phyloP scores from a whole-genome alignment of 2,888 invertebrate species.

The Hypsopygia costalis region DNA sequence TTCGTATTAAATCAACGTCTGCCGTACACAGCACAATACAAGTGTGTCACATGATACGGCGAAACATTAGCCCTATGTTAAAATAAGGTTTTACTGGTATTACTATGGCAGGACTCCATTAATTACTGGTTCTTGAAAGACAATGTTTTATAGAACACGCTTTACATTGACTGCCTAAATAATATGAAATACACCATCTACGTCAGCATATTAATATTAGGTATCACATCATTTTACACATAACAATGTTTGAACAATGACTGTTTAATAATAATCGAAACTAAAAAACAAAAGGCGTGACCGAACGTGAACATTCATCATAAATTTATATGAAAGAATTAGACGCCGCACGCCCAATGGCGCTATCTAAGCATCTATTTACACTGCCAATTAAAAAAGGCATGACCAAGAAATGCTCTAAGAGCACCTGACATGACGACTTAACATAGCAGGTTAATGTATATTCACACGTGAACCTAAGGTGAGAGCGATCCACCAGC shows the following conservation, averaged over 20 bases:
- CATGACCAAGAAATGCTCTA: constrained; percentile 40
- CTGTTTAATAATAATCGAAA: constrained; percentile 25
- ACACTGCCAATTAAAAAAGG: constrained; percentile 61
- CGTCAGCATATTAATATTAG: too few species aligned
- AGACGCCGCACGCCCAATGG: constrained; percentile 63
- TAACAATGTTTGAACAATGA: constrained; percentile 11
- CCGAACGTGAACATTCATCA: constrained; percentile 50
- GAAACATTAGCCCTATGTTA: constrained; percentile 32
- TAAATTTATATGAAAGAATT: constrained; percentile 66
- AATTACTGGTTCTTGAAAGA: background rate
- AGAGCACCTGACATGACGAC: constrained; percentile 59
- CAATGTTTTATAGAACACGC: too few species aligned
- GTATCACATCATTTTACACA: too few species aligned
- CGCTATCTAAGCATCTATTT: constrained; percentile 52
- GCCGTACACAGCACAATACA: constrained; percentile 50
- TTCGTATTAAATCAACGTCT: constrained; percentile 63
- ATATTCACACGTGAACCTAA: constrained; percentile 77
- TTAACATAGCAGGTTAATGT: constrained; percentile 69
- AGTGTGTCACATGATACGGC: constrained; percentile 39
- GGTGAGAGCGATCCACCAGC: constrained; percentile 76
- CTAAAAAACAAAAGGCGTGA: constrained; percentile 60
- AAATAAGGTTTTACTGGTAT: background rate
- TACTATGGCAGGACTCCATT: background rate
- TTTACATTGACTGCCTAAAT: too few species aligned
- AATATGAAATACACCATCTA: too few species aligned